Conservation (phyloP, 2,113 vertebrate genomes). For the Menura novaehollandiae region DNA sequence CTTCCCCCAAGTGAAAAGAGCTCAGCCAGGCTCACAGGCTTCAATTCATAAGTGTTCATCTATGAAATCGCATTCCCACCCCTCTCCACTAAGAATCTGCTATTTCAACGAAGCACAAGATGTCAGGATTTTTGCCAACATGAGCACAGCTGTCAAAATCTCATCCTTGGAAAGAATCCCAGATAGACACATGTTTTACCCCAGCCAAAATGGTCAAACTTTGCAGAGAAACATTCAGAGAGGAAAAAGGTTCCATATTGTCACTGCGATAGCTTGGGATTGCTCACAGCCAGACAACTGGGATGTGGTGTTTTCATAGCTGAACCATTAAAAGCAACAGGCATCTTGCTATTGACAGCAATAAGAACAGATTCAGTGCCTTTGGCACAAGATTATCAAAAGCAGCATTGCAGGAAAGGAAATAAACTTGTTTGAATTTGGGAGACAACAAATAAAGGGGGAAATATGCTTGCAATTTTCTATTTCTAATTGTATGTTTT, state of each 20-base stretch:
- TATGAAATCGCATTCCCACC: conserved; percentile 65
- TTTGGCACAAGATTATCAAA: conserved; percentile 46
- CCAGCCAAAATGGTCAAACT: conserved; percentile 58
- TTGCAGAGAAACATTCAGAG: conserved; percentile 51
- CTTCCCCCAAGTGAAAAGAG: conserved; percentile 23
- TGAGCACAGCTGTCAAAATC: conserved; percentile 69
- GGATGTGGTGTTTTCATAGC: conserved; percentile 38
- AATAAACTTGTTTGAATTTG: conserved; percentile 55
- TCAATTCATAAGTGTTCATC: conserved; percentile 61
- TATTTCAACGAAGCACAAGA: conserved; percentile 57
- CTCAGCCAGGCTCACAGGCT: conserved; percentile 16
- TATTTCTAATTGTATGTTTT: not conserved
- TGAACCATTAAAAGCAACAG: conserved; percentile 47
- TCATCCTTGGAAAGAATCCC: conserved; percentile 63
- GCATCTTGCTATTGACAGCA: conserved; percentile 43
- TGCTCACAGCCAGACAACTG: conserved; percentile 41
- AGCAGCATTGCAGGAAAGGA: conserved; percentile 16
- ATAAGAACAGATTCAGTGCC: conserved; percentile 22
- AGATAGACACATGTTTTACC: conserved; percentile 61
- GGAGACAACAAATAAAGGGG: conserved; percentile 36
- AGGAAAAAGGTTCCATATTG: conserved; percentile 59
- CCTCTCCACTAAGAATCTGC: conserved; percentile 60
- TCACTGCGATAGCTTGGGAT: conserved; percentile 12
- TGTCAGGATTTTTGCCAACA: conserved; percentile 67
- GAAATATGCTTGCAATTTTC: conserved; percentile 23